Evolutionary conservation across 2,797 vertebrate species (phyloP).

Genomic region (Hippoglossus hippoglossus): DNA sequence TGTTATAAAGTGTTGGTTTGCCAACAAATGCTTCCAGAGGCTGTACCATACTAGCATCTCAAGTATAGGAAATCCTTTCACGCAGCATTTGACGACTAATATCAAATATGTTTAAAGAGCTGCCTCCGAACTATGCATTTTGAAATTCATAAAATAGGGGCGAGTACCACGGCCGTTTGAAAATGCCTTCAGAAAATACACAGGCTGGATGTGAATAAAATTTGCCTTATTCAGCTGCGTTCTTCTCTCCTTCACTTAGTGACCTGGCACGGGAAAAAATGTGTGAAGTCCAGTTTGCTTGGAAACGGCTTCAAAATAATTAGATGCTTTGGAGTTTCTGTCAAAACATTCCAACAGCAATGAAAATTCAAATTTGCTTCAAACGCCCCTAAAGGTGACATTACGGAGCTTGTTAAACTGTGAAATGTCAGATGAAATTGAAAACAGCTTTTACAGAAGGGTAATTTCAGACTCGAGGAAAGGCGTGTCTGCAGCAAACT

Average conservation of each 20-base stretch:
- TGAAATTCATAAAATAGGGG: background rate
- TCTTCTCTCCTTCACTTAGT: slow-evolving; percentile 11
- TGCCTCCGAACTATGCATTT: background rate
- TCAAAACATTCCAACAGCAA: slow-evolving; percentile 46
- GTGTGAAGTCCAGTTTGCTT: slow-evolving; percentile 17
- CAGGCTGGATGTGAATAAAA: slow-evolving; percentile 24
- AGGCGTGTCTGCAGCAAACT: slow-evolving; percentile 16
- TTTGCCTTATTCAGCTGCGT: slow-evolving; percentile 41
- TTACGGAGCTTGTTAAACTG: slow-evolving; percentile 47
- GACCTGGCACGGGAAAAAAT: slow-evolving; percentile 23
- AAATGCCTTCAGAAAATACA: background rate
- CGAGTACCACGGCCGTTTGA: background rate
- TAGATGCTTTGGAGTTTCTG: slow-evolving; percentile 44
- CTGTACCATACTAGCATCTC: background rate
- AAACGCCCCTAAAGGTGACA: slow-evolving; percentile 48
- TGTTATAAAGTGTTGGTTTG: background rate
- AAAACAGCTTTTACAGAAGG: slow-evolving; percentile 1
- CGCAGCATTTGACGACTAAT: background rate
- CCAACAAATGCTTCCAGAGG: too few species aligned
- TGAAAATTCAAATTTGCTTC: slow-evolving; percentile 47
- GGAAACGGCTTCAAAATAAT: slow-evolving; percentile 53
- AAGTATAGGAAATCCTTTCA: background rate
- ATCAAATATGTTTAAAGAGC: background rate
- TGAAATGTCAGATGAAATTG: slow-evolving; percentile 59
- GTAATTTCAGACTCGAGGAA: slow-evolving; percentile 12